Base-by-base conservation (phyloP, 2,888 invertebrate species). In the Meghimatium bilineatum region DNA sequence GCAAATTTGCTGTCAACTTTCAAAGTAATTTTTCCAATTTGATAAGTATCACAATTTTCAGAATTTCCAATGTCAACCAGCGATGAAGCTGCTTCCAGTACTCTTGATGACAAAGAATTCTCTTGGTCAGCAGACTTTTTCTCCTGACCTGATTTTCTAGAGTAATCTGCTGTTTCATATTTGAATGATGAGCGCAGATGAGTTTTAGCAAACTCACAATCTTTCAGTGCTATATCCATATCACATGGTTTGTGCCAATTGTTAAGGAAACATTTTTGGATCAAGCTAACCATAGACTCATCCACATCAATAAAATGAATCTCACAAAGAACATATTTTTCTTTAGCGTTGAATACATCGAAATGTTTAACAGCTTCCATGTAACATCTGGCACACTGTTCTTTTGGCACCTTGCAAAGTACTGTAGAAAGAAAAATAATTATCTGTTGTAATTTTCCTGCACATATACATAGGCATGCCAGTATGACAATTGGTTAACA, bases 271-370 rank as follows among this genome's bases (percentile, higher is more conserved):
- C 56, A 34, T 0, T 78, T 38, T 29, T 34, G 44, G 14, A 82
- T 78, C 32, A 17, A 23, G 49, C 63, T 56, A 29, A 82, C 85
- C 79, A 85, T 79, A 34, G n/a, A 17, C 10, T 66, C 66, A 56
- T 77, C 72, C 63, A 79, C 78, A 71, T 85, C 85, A 29, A 85
- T 79, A 82, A 85, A 85, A 23, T 78, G 67, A n/a, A 85, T 77
- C 14, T 79, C 44, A 0, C n/a, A n/a, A 5, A 85, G 78, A n/a
- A 29, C 12, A 52, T n/a, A 20, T 56, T 8, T n/a, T 12, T 71
- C n/a, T 56, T 10, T n/a, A 20, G 44, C 34, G 17, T 52, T 77
- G 56, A 52, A 32, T 0, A 56, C 8, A 32, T 84, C 84, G 77
- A 81, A 84, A 10, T n/a, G 67, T 71, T 76, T 67, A 12, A 84